phyloP scores from a whole-genome alignment of 1,140 invertebrate species.

The Agraylea sexmaculata region DNA sequence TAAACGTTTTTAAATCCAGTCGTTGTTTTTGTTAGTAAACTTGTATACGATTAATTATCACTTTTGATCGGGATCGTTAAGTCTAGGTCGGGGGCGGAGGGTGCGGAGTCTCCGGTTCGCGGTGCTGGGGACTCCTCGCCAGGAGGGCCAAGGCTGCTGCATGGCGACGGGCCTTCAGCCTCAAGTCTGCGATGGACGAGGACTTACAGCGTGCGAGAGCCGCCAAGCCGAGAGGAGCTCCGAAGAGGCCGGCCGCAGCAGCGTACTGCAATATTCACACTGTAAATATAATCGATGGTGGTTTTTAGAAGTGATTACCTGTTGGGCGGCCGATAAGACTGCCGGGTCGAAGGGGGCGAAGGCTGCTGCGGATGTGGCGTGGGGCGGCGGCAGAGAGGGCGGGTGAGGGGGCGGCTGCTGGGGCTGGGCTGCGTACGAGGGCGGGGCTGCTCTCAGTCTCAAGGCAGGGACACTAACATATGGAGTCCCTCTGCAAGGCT shows the following conservation, averaged over 20 bases:
- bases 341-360: conserved; percentile 70
- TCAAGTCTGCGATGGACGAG: conserved; percentile 77
- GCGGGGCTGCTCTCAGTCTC: conserved; percentile 36
- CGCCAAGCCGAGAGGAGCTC: conserved; percentile 49
- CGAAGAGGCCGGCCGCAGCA: conserved; percentile 30
- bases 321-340: conserved; percentile 65
- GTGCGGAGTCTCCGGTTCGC: conserved; percentile 16
- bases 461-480: conserved; percentile 68
- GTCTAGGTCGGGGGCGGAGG: conserved; percentile 11
- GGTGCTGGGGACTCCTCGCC: conserved; percentile 22
- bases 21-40: too few relatives aligned
- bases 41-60: too few relatives aligned
- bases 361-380: conserved; percentile 41
- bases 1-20: too few relatives aligned
- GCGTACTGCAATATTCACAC: conserved; percentile 28
- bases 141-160: conserved; percentile 61
- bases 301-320: conserved; percentile 41
- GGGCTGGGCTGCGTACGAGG: conserved; percentile 29
- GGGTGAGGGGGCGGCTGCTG: conserved; percentile 29
- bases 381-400: conserved; percentile 30
- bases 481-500: conserved; percentile 72
- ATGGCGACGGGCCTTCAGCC: conserved; percentile 77
- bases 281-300: neutral
- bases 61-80: too few relatives aligned
- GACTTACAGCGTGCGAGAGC: conserved; percentile 66